These are phyloP conservation scores for Drosophila sp. DNA, from an alignment of 1,140 invertebrate species.

Conservation along the genomic window DNA sequence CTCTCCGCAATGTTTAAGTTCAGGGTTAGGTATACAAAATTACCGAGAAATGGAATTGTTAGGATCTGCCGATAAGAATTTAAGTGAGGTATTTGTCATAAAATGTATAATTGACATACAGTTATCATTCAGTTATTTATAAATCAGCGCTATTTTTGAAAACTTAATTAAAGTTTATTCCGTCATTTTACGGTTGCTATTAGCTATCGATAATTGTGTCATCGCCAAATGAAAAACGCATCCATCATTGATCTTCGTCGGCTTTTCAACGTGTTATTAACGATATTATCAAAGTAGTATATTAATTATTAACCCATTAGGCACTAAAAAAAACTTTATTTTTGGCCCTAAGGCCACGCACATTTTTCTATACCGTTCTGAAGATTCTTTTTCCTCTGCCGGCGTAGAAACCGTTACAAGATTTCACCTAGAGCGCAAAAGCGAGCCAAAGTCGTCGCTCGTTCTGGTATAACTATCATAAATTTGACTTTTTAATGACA, in stretches of 20 bases:
- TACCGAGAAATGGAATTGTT: not conserved
- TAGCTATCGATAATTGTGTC: conserved; percentile 64
- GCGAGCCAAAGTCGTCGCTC: conserved; percentile 43
- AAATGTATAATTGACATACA: not conserved
- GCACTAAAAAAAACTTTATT: conserved; percentile 18
- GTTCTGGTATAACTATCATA: conserved; percentile 56
- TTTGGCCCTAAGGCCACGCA: conserved; percentile 39
- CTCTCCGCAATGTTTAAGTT: not conserved
- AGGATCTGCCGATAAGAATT: not conserved
- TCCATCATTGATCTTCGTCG: conserved; percentile 44
- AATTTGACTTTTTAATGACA: conserved; percentile 81
- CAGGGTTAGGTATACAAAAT: not conserved
- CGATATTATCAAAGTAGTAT: conserved; percentile 41
- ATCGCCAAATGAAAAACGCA: conserved; percentile 47
- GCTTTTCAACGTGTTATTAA: conserved; percentile 46
- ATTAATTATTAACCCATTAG: conserved; percentile 77
- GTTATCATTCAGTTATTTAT: not conserved
- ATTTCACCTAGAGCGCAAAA: conserved; percentile 63
- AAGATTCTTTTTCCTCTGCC: conserved; percentile 28
- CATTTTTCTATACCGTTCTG: conserved; percentile 57
- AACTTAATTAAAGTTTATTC: conserved; percentile 11
- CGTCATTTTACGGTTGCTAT: conserved; percentile 47
- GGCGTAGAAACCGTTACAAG: conserved; percentile 57
- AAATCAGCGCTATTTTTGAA: not conserved
- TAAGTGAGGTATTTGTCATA: not conserved